Percentiles rank a stretch among this genome's conserved stretches.
phyloP scores from a whole-genome alignment of 2,797 vertebrate species.

The Megaceryle alcyon region DNA sequence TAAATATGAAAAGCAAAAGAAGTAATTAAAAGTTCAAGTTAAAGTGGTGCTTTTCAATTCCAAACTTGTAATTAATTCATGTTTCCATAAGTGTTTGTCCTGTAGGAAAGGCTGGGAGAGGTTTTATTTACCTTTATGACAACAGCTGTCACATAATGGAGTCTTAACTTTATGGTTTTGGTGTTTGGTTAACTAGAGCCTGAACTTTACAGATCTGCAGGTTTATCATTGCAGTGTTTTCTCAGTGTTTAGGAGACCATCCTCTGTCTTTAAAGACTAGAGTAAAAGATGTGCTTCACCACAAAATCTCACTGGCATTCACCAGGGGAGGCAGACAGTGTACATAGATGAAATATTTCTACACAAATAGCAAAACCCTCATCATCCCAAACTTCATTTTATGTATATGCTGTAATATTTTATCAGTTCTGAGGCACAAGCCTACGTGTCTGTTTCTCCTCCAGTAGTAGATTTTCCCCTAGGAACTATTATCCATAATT shows the following conservation, averaged over 20 bases:
- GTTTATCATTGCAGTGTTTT: slow-evolving; percentile 3
- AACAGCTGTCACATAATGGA: not conserved
- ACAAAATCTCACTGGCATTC: not conserved
- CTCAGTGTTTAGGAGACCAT: not conserved
- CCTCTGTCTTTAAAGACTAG: not conserved
- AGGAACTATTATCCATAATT: not conserved
- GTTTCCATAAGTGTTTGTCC: not conserved
- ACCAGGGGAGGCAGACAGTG: not conserved
- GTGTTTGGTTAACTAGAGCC: not conserved
- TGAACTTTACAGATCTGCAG: slow-evolving; percentile 42
- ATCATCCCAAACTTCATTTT: not conserved
- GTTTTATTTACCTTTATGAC: not conserved
- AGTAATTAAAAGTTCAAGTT: not conserved
- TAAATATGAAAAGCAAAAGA: not conserved
- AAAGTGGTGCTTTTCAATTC: not conserved
- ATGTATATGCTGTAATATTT: not conserved
- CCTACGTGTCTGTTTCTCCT: not conserved
- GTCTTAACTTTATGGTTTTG: not conserved
- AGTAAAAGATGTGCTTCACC: not conserved
- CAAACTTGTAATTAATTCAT: not conserved
- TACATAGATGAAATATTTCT: not conserved
- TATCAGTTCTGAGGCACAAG: not conserved
- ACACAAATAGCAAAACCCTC: not conserved
- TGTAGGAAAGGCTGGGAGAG: not conserved
- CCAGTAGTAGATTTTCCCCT: not conserved